These are phyloP conservation scores for Hypercompe scribonia DNA, from an alignment of 2,888 invertebrate genomes.

Conservation along the genomic window DNA sequence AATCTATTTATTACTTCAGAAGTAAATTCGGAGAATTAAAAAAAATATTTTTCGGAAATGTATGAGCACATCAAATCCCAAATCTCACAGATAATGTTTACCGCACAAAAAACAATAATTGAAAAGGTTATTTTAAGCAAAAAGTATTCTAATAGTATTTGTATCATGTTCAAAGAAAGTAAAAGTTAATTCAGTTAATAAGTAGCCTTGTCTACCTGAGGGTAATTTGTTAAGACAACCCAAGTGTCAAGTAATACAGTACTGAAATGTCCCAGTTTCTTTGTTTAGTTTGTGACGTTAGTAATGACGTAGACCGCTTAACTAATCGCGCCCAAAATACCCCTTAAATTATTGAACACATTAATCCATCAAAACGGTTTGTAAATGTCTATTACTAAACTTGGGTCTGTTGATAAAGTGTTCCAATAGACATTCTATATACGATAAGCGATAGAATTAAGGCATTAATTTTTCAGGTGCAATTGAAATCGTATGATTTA, in stretches of 20 bases:
- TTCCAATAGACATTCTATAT: neutral
- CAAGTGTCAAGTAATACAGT: neutral
- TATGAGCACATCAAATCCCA: neutral
- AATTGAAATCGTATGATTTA: neutral
- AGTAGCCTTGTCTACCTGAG: neutral
- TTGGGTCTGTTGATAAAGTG: neutral
- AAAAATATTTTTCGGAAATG: too few species aligned
- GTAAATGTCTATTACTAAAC: conserved; percentile 11
- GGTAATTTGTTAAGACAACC: neutral
- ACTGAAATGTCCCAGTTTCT: neutral
- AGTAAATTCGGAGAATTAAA: too few species aligned
- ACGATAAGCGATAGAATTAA: neutral
- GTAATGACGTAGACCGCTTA: conserved; percentile 9
- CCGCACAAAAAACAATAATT: neutral
- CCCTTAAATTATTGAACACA: conserved; percentile 13
- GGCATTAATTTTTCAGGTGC: neutral
- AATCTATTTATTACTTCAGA: too few species aligned
- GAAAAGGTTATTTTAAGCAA: neutral
- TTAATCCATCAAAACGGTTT: conserved; percentile 13
- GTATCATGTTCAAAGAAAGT: neutral
- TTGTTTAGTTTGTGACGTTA: conserved; percentile 15
- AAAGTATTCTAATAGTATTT: neutral
- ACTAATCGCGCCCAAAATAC: conserved; percentile 17
- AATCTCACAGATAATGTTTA: neutral
- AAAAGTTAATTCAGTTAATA: neutral